These are phyloP conservation scores for Tenthredo mesomela DNA, from an alignment of 2,888 invertebrate species.

Conservation along the genomic window DNA sequence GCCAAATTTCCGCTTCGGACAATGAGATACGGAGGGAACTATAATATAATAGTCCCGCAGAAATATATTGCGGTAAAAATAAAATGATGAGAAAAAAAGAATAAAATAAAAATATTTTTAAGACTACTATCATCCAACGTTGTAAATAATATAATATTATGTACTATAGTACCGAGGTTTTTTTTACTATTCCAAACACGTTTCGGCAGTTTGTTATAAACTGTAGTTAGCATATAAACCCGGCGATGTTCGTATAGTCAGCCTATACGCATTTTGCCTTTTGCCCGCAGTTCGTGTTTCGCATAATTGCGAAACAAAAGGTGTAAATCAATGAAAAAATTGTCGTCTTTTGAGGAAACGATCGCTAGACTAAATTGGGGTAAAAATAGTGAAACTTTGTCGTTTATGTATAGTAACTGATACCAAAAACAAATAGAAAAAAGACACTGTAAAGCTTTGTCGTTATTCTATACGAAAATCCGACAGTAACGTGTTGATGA, in stretches of 20 bases:
- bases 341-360: neutral
- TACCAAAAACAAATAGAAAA: neutral
- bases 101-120: no score
- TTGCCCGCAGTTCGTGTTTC: neutral
- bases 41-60: neutral
- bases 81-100: neutral
- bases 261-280: neutral
- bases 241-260: neutral
- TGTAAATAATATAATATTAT: neutral
- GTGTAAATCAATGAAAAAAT: slow-evolving; percentile 12
- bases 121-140: neutral
- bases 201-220: slow-evolving; percentile 30
- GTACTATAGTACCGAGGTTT: neutral
- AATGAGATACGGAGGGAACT: neutral
- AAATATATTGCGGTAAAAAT: neutral
- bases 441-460: neutral
- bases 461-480: neutral
- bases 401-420: no score
- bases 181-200: neutral
- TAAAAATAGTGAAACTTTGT: neutral
- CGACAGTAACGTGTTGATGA: neutral
- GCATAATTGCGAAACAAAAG: neutral
- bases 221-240: slow-evolving; percentile 1
- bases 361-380: neutral
- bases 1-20: neutral